Evolutionary conservation across 1,140 invertebrate genomes (phyloP).

Genomic region (Bicyclus anynana): DNA sequence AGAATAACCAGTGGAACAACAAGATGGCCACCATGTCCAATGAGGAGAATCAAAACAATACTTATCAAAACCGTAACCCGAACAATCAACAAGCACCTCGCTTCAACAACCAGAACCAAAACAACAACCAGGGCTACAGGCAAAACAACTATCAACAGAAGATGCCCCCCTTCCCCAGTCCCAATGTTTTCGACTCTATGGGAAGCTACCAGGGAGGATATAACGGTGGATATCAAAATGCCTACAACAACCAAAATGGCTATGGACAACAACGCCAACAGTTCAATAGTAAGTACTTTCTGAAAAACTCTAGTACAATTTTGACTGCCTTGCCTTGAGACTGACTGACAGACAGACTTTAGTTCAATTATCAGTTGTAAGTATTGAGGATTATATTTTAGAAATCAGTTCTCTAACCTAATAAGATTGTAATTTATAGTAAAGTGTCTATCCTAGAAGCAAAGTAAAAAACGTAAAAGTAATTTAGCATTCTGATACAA

Average conservation of each 20-base stretch:
- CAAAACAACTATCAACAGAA: slow-evolving; percentile 70
- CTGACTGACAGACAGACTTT: too few relatives aligned
- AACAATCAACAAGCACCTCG: slow-evolving; percentile 65
- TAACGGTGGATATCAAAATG: slow-evolving; percentile 69
- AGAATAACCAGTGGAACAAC: slow-evolving; percentile 72
- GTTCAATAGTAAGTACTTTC: slow-evolving; percentile 49
- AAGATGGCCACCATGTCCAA: slow-evolving; percentile 57
- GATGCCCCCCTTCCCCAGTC: slow-evolving; percentile 65
- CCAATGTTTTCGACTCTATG: slow-evolving; percentile 69
- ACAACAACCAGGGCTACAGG: slow-evolving; percentile 55
- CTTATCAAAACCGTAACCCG: slow-evolving; percentile 54
- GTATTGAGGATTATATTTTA: too few relatives aligned
- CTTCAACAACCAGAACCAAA: slow-evolving; percentile 62
- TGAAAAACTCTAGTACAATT: too few relatives aligned
- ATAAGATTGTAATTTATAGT: too few relatives aligned
- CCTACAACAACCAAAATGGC: slow-evolving; percentile 67
- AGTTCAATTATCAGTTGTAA: too few relatives aligned
- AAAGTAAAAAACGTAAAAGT: too few relatives aligned
- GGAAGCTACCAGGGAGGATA: slow-evolving; percentile 72
- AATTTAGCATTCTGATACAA: too few relatives aligned
- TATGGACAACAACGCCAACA: slow-evolving; percentile 55
- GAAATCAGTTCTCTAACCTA: too few relatives aligned
- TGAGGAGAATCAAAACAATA: slow-evolving; percentile 51
- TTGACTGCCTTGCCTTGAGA: too few relatives aligned
- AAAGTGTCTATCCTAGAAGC: too few relatives aligned